phyloP scores from a whole-genome alignment of 2,888 invertebrate genomes.

The Uropetala carovei region DNA sequence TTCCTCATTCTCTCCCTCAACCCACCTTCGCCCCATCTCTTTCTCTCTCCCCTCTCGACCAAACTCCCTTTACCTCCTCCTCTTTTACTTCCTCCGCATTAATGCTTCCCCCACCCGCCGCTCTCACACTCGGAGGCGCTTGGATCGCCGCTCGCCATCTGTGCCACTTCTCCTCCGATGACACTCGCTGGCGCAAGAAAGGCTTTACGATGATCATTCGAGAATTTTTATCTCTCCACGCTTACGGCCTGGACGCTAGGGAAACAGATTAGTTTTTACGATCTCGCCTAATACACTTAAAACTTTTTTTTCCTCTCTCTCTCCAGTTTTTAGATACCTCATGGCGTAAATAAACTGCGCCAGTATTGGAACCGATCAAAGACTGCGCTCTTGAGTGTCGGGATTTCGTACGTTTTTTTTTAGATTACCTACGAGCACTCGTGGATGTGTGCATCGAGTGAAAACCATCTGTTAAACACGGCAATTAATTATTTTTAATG shows the following conservation, averaged over 20 bases:
- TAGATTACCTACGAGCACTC: not conserved
- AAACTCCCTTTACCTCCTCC: not conserved
- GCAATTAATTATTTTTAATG: conserved; percentile 8
- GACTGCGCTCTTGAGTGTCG: not conserved
- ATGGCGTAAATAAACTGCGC: not conserved
- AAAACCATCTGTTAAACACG: not conserved
- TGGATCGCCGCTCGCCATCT: conserved; percentile 64
- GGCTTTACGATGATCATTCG: conserved; percentile 62
- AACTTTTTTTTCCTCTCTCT: not conserved
- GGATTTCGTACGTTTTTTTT: not conserved
- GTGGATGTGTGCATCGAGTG: not conserved
- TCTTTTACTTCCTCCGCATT: not conserved
- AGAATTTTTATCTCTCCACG: conserved; percentile 59
- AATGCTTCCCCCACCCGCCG: conserved; percentile 57
- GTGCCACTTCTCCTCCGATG: conserved; percentile 62
- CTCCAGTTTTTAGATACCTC: not conserved
- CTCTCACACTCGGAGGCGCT: conserved; percentile 60
- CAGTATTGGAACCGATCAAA: conserved; percentile 7
- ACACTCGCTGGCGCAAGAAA: conserved; percentile 58
- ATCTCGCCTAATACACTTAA: conserved; percentile 41
- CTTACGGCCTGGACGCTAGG: conserved; percentile 43
- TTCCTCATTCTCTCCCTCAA: not conserved
- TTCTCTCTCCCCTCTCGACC: not conserved
- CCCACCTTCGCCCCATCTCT: too few species aligned
- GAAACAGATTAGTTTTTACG: conserved; percentile 31